Percentiles rank a stretch among this genome's conserved stretches.
phyloP scores from a whole-genome alignment of 1,140 invertebrate genomes.

The Fragariocoptes setiger region DNA sequence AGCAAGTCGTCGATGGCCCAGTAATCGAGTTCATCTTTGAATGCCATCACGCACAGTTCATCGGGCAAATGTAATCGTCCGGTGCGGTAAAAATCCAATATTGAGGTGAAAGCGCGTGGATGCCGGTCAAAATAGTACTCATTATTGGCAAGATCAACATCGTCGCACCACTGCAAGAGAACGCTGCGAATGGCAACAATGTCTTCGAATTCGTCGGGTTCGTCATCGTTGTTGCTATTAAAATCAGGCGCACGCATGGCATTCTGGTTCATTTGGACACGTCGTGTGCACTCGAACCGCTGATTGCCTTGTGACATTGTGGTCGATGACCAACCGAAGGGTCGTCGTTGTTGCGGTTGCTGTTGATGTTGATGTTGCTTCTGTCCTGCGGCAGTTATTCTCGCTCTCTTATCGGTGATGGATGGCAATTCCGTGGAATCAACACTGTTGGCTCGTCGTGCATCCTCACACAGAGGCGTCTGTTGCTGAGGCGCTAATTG shows the following conservation, averaged over 20 bases:
- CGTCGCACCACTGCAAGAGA: constrained; percentile 79
- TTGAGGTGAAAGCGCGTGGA: constrained; percentile 83
- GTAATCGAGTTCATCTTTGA: constrained; percentile 87
- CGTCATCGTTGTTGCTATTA: not conserved
- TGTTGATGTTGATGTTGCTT: not conserved
- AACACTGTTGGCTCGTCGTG: not conserved
- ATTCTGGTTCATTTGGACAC: no score
- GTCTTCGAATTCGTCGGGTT: constrained; percentile 30
- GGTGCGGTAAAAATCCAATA: constrained; percentile 88
- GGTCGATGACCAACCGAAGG: no score
- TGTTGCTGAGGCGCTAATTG: no score
- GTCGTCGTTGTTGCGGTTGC: not conserved
- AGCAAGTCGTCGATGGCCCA: constrained; percentile 95
- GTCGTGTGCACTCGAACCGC: not conserved
- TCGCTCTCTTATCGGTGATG: not conserved
- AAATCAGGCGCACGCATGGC: no score
- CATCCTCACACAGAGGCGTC: no score
- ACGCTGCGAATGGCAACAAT: constrained; percentile 81
- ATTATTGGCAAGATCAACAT: constrained; percentile 60
- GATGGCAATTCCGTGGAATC: not conserved
- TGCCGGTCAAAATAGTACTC: constrained; percentile 97
- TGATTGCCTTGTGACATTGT: not conserved
- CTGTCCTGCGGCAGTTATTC: not conserved
- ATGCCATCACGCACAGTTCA: constrained; percentile 92
- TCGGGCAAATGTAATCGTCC: constrained; percentile 88